Evolutionary conservation across 2,888 invertebrate genomes (phyloP).

Genomic region (Magallana nippona): DNA sequence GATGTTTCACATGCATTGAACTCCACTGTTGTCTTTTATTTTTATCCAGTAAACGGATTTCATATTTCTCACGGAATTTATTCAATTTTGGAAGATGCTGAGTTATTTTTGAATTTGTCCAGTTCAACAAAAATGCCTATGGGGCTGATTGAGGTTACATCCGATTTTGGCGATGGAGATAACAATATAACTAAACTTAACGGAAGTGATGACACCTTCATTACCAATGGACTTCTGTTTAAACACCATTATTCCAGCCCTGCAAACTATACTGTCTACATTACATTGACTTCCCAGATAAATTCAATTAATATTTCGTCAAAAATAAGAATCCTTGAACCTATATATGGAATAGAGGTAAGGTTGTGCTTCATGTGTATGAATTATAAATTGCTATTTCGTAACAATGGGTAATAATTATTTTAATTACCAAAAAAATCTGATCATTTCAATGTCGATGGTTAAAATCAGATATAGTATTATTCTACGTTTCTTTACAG

Average conservation of each 20-base stretch:
- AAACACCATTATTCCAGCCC: background rate
- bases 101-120: background rate
- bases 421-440: too few relatives aligned
- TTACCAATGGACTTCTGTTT: background rate
- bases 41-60: background rate
- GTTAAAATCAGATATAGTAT: too few relatives aligned
- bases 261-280: background rate
- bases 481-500: background rate
- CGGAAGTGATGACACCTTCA: slow-evolving; percentile 5
- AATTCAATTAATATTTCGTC: background rate
- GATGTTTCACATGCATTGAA: background rate
- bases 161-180: slow-evolving; percentile 5
- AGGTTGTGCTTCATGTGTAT: background rate
- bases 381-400: background rate
- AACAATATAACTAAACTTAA: background rate
- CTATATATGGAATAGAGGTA: slow-evolving; percentile 15
- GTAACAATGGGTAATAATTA: background rate
- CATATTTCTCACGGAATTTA: slow-evolving; percentile 19
- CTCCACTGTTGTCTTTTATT: background rate
- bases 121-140: background rate
- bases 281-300: background rate
- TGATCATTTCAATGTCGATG: too few relatives aligned
- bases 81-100: slow-evolving; percentile 18
- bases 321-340: background rate
- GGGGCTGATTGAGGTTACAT: background rate